Evolutionary conservation across 2,888 invertebrate species (phyloP), one percentile per base, ranked within the genome.

Genomic region (Polia nebulosa): DNA sequence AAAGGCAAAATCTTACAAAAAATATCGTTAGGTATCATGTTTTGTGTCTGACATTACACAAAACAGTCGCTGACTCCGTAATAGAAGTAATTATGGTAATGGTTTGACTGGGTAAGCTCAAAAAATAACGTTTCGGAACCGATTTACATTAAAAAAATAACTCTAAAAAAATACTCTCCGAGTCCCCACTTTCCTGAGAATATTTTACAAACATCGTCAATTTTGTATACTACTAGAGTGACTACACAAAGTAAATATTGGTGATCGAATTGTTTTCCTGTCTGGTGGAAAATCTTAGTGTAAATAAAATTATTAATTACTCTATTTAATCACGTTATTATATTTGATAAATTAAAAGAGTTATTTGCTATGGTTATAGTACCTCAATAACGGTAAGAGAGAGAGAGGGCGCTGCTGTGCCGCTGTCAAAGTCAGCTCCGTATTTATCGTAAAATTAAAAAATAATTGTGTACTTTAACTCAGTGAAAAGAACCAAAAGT

Each of bases 11-110:
- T 17, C 5, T n/a, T 9, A 2, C 2, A 25, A 15, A 17, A 47
- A 25, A 17, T 47, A 47, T 47, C 45, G 1, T 22, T 22, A 25
- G 47, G 13, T 25, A 22, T 8, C 22, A 29, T 51, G 22, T 61
- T 72, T 76, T 73, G 36, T 29, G 20, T 27, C 57, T 41, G 58
- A 56, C 58, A 59, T 59, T 78, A 62, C 9, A 39, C 47, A 44
- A 69, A 69, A 59, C 58, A 55, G 58, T 20, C 22, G 39, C 49
- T 53, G 45, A 58, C 60, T 58, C 60, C 8, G 32, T 47, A 13
- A 44, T 44, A 60, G 47, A 44, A 60, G 56, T 57, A 65, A 72
- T 78, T 75, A 75, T 60, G 73, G 47, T 59, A 75, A 75, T 63
- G n/a, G 34, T 27, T 17, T n/a, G 4, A 59, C 72, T 77, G 78